These are phyloP conservation scores for Drosophila subobscura DNA, from an alignment of 1,140 invertebrate species.

Conservation along the genomic window DNA sequence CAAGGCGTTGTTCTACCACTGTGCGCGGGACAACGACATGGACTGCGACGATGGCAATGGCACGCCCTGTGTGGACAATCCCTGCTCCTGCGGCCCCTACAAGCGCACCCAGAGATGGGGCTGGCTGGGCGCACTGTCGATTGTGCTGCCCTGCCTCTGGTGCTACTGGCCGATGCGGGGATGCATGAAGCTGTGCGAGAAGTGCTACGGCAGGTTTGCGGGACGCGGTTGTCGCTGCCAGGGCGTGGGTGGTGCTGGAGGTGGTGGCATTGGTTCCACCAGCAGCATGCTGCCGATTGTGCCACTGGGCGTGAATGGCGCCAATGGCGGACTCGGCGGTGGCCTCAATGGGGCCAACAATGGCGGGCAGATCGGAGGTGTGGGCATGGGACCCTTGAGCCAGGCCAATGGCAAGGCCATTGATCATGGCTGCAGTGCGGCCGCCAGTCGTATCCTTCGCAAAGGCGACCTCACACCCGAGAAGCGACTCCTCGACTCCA, in stretches of 20 bases:
- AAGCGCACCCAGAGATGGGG: constrained; percentile 90
- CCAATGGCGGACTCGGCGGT: constrained; percentile 8
- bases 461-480: constrained; percentile 84
- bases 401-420: constrained; percentile 58
- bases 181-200: constrained; percentile 90
- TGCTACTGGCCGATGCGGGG: constrained; percentile 96
- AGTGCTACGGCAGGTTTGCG: constrained; percentile 91
- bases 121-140: constrained; percentile 91
- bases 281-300: constrained; percentile 83
- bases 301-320: constrained; percentile 67
- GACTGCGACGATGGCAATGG: constrained; percentile 88
- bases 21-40: constrained; percentile 88
- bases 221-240: constrained; percentile 87
- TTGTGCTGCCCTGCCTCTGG: constrained; percentile 93
- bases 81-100: constrained; percentile 92
- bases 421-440: constrained; percentile 76
- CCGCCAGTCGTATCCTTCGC: constrained; percentile 74
- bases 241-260: constrained; percentile 52
- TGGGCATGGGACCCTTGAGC: constrained; percentile 3
- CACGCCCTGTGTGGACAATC: constrained; percentile 91
- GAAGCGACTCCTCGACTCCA: constrained; percentile 85
- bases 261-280: constrained; percentile 56
- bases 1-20: constrained; percentile 96
- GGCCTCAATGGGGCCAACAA: constrained; percentile 1
- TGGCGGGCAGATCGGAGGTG: constrained; percentile 3